A percentile compares a stretch with the other conserved stretches of the same genome.
Evolutionary conservation across 2,113 vertebrate genomes (phyloP).

Genomic region (Peucedramus taeniatus): DNA sequence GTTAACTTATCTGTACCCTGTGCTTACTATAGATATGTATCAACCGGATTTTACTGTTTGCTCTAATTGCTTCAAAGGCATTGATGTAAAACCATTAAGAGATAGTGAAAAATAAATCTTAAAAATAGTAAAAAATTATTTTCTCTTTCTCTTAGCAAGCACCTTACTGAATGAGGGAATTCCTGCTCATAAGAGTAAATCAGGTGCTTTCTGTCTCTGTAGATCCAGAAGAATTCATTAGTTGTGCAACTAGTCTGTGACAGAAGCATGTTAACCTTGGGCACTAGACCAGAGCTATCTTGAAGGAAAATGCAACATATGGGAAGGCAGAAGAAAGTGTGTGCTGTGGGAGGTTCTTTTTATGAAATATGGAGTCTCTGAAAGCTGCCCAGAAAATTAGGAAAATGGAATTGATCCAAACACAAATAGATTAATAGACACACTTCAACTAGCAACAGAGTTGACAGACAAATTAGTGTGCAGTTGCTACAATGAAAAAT

Average conservation of each 20-base stretch:
- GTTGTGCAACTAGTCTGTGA: not conserved
- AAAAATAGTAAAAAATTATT: not conserved
- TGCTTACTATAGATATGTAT: not conserved
- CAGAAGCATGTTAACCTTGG: not conserved
- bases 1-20: not conserved
- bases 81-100: not conserved
- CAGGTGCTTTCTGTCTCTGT: not conserved
- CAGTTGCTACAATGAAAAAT: not conserved
- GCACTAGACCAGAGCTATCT: not conserved
- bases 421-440: slow-evolving; percentile 21
- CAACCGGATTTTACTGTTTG: not conserved
- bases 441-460: not conserved
- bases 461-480: slow-evolving; percentile 6
- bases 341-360: slow-evolving; percentile 41
- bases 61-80: not conserved
- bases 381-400: slow-evolving; percentile 10
- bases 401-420: slow-evolving; percentile 14
- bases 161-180: not conserved
- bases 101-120: not conserved
- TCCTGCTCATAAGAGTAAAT: not conserved
- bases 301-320: slow-evolving; percentile 26
- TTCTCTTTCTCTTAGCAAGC: not conserved
- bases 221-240: not conserved
- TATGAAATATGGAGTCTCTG: slow-evolving; percentile 1
- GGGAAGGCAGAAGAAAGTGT: slow-evolving; percentile 26